Conservation (phyloP, 35 echinoderm and acorn worm genomes). For the Eucidaris tribuloides region DNA sequence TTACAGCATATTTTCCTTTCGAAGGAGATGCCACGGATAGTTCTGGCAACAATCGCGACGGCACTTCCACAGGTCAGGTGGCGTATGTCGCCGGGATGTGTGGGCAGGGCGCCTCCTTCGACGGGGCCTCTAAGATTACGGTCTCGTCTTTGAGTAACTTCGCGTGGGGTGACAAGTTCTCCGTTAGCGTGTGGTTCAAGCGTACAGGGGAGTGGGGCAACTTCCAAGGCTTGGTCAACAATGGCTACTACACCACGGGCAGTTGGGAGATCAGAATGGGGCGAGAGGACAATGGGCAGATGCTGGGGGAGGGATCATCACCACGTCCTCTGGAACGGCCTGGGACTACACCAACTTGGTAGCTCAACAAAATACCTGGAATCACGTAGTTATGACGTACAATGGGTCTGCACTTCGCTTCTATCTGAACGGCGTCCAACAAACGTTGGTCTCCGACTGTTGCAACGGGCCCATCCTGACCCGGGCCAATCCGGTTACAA, state of each 20-base stretch:
- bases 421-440: conserved; percentile 37
- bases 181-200: conserved; percentile 70
- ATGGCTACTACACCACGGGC: conserved; percentile 54
- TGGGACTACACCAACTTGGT: conserved; percentile 44
- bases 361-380: conserved; percentile 17
- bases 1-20: neutral
- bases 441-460: conserved; percentile 18
- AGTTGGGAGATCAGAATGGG: conserved; percentile 80
- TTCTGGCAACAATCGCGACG: conserved; percentile 2
- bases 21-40: neutral
- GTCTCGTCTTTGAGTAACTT: conserved; percentile 35
- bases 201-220: conserved; percentile 28
- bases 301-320: too few relatives aligned
- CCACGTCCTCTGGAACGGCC: neutral
- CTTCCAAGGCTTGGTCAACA: conserved; percentile 65
- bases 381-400: conserved; percentile 76
- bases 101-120: conserved; percentile 35
- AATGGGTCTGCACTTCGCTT: conserved; percentile 39
- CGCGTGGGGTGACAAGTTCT: conserved; percentile 39
- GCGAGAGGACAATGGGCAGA: conserved; percentile 19
- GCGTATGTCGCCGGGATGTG: conserved; percentile 16
- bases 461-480: conserved; percentile 44
- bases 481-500: conserved; percentile 40
- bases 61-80: neutral
- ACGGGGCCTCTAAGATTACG: conserved; percentile 30